These are phyloP conservation scores for Strix aluco DNA, from an alignment of 2,113 vertebrate genomes.

Conservation along the genomic window DNA sequence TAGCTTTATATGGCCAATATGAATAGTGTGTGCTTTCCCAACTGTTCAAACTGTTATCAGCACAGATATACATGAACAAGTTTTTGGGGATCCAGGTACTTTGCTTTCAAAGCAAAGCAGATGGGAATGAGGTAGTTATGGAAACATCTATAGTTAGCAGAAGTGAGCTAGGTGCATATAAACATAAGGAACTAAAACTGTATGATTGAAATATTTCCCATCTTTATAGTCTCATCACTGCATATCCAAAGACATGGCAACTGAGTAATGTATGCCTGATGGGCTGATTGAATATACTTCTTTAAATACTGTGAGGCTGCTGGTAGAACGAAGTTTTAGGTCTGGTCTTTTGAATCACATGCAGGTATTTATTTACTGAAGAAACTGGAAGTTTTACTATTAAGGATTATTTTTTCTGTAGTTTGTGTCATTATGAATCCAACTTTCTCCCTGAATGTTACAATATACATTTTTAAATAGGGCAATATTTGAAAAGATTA, in stretches of 20 bases:
- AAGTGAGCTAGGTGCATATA: background rate
- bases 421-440: background rate
- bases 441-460: background rate
- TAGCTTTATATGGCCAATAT: background rate
- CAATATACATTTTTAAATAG: background rate
- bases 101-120: background rate
- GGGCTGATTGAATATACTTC: background rate
- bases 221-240: background rate
- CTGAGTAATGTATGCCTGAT: background rate
- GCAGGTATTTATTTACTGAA: background rate
- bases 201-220: background rate
- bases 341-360: background rate
- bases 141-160: background rate
- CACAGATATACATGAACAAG: background rate
- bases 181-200: background rate
- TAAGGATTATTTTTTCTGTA: background rate
- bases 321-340: background rate
- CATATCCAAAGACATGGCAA: background rate
- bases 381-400: background rate
- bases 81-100: background rate
- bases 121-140: background rate
- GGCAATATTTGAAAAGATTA: background rate
- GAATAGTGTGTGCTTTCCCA: background rate
- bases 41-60: background rate
- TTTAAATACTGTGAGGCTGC: background rate